Evolutionary conservation across 2,888 invertebrate genomes (phyloP).

Genomic region (Polymixis flavicincta): DNA sequence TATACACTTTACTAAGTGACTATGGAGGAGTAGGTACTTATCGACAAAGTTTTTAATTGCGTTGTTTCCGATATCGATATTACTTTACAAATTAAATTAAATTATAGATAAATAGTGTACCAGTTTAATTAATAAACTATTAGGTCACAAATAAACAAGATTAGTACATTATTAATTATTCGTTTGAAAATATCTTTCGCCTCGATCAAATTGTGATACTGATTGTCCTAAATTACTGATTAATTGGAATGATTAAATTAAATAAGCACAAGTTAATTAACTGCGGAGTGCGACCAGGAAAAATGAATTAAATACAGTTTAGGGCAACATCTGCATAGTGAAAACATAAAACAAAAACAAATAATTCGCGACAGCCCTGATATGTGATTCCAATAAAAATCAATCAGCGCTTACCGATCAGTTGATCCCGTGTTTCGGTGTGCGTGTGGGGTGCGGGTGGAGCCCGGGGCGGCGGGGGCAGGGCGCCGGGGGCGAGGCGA

Average conservation of each 20-base stretch:
- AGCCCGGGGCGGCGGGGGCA: constrained; percentile 7
- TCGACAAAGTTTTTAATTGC: neutral
- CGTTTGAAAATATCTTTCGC: constrained; percentile 24
- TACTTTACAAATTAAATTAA: constrained; percentile 8
- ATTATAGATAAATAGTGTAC: constrained; percentile 18
- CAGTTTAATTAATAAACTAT: constrained; percentile 18
- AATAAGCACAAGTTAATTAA: constrained; percentile 22
- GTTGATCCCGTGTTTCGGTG: constrained; percentile 74
- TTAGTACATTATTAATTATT: constrained; percentile 44
- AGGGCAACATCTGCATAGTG: neutral
- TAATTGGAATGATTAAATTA: constrained; percentile 28
- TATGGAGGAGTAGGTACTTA: neutral
- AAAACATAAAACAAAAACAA: constrained; percentile 4
- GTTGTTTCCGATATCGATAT: neutral
- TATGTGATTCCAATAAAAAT: constrained; percentile 85
- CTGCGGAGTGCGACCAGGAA: neutral
- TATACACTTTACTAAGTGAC: neutral
- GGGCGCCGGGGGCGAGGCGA: constrained; percentile 6
- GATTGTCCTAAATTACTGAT: constrained; percentile 43
- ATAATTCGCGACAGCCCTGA: constrained; percentile 75
- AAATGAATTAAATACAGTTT: neutral
- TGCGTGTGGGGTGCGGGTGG: constrained; percentile 60
- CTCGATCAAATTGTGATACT: constrained; percentile 40
- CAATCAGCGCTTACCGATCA: constrained; percentile 84
- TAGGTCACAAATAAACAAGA: constrained; percentile 34